Conservation (phyloP, 2,113 vertebrate species). For the Spilogale gracilis region DNA sequence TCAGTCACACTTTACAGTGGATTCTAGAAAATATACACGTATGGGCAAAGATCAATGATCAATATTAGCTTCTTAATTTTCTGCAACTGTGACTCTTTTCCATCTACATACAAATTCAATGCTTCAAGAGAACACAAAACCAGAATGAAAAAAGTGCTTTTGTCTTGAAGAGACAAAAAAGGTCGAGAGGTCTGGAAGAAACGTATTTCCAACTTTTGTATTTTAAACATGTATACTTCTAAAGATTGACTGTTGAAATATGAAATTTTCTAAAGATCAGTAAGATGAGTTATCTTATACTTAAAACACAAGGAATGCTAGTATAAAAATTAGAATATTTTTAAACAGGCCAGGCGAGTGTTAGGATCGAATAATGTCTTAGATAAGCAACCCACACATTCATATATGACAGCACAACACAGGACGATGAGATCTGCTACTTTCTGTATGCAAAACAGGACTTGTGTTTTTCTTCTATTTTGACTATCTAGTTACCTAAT, state of each 20-base stretch:
- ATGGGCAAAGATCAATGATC: neutral
- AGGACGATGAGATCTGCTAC: conserved; percentile 71
- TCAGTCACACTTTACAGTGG: neutral
- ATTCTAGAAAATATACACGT: neutral
- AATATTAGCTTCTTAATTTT: conserved; percentile 52
- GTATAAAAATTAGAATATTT: neutral
- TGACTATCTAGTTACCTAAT: conserved; percentile 47
- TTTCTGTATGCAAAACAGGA: conserved; percentile 78
- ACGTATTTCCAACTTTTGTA: conserved; percentile 54
- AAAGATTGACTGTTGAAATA: conserved; percentile 30
- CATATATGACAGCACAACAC: conserved; percentile 71
- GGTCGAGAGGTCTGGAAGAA: neutral
- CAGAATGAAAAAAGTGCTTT: neutral
- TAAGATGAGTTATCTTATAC: neutral
- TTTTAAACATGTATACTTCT: neutral
- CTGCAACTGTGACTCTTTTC: conserved; percentile 32
- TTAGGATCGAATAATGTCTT: neutral
- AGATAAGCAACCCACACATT: conserved; percentile 58
- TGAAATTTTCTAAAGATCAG: conserved; percentile 29
- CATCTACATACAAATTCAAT: conserved; percentile 41
- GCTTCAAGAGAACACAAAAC: conserved; percentile 27
- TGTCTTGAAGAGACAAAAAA: conserved; percentile 51
- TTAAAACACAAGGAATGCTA: neutral
- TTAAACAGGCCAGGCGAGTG: neutral
- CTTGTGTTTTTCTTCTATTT: conserved; percentile 33